Conservation (phyloP, 2,113 vertebrate genomes). For the Natator depressus region DNA sequence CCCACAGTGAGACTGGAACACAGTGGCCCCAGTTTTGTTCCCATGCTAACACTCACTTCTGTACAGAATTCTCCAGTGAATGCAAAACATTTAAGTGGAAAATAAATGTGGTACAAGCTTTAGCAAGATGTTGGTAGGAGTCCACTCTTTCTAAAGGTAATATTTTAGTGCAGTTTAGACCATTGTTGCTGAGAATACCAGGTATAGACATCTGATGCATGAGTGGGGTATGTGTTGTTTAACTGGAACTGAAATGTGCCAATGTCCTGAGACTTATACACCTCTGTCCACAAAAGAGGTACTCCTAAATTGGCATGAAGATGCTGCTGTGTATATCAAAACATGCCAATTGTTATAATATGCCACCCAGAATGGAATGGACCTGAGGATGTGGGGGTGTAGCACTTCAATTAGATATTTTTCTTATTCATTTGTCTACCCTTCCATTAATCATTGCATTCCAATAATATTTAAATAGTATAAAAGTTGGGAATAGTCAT, state of each 20-base stretch:
- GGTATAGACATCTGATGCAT: fast-evolving
- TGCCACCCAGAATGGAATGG: not conserved
- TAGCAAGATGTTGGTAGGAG: not conserved
- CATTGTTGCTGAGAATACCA: not conserved
- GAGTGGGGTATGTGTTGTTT: fast-evolving
- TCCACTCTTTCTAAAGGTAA: not conserved
- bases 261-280: not conserved
- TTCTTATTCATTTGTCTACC: not conserved
- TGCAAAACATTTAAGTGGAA: not conserved
- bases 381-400: not conserved
- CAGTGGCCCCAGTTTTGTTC: not conserved
- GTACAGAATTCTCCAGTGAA: fast-evolving
- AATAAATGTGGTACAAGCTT: fast-evolving
- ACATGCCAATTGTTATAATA: not conserved
- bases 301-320: not conserved
- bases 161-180: not conserved
- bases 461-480: not conserved
- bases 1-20: not conserved
- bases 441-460: not conserved
- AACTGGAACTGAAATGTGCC: not conserved
- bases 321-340: fast-evolving
- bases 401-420: not conserved
- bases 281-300: fast-evolving
- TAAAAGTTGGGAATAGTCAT: not conserved
- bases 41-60: not conserved